Evolutionary conservation across 2,797 vertebrate genomes (phyloP), one percentile per base, ranked within the genome.

Genomic region (Rousettus madagascariensis): DNA sequence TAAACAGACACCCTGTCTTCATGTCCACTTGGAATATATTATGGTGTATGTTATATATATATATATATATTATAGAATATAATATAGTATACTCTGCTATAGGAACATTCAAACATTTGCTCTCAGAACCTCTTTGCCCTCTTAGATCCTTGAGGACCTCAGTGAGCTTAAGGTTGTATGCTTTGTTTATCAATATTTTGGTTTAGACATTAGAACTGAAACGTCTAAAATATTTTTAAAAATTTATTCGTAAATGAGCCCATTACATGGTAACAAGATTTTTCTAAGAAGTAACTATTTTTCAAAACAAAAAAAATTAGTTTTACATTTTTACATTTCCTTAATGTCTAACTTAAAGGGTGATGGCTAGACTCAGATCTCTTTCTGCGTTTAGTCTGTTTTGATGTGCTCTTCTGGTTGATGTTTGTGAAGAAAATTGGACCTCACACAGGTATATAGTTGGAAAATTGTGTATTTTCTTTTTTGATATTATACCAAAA

Each of bases 101-200:
- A 51, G 38, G 8, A 22, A 7, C 63, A 20, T 55, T 74, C 33
- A 49, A 3, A 28, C 26, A 26, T 49, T 36, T 15, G 2, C n/a
- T 79, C n/a, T 74, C 19, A 59, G 74, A 33, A 51, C 10, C 19
- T 66, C 69, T 90, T 59, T 71, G n/a, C 26, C 79, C n/a, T 72
- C 66, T 86, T 61, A 87, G 24, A 22, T 92, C 51, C 28, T 63
- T 57, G 8, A 72, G 20, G 30, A 74, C 5, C 8, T 33, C 9
- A 57, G 0, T 55, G 89, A 92, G 0, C 36, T 79, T 51, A 65
- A 49, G 13, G 51, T 57, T 46, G 66, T 85, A 1, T 93, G 46
- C 28, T 82, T 94, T 91, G 43, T 84, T 63, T 84, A 53, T 74
- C 46, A 74, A 8, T 69, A 94, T 90, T 90, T 96, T 83, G 20